Percentiles rank a stretch among this genome's conserved stretches.
Evolutionary conservation across 2,888 invertebrate species (phyloP).

Genomic region (Blastobasis lacticolella): DNA sequence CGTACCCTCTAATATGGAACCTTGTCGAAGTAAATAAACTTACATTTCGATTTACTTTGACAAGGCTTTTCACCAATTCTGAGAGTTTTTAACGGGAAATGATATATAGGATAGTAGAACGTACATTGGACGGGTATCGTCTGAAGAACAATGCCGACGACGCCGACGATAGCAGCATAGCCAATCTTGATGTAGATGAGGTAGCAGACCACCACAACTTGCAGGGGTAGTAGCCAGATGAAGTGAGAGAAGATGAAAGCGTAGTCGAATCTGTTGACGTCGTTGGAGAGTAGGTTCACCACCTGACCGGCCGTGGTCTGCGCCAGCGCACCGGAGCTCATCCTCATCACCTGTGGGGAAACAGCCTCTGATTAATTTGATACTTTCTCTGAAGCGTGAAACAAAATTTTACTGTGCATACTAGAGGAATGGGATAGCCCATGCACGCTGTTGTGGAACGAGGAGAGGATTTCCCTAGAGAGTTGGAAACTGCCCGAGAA

Average conservation of each 20-base stretch:
- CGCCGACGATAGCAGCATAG: conserved; percentile 83
- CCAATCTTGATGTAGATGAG: conserved; percentile 86
- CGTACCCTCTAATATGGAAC: too few relatives aligned
- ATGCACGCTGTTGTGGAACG: too few relatives aligned
- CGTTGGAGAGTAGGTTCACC: conserved; percentile 94
- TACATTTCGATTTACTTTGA: too few relatives aligned
- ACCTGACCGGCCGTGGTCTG: conserved; percentile 93
- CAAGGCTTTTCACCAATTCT: too few relatives aligned
- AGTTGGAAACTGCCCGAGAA: too few relatives aligned
- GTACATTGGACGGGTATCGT: conserved; percentile 89
- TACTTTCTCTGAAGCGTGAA: too few relatives aligned
- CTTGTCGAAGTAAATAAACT: too few relatives aligned
- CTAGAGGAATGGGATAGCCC: too few relatives aligned
- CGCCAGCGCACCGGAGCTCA: conserved; percentile 88
- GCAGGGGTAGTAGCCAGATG: conserved; percentile 89
- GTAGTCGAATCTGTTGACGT: conserved; percentile 93
- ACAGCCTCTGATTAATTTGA: too few relatives aligned
- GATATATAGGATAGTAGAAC: conserved; percentile 12
- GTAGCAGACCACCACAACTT: conserved; percentile 78
- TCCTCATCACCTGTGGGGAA: conserved; percentile 64
- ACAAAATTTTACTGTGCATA: too few relatives aligned
- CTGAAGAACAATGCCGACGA: conserved; percentile 82
- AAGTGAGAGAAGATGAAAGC: conserved; percentile 88
- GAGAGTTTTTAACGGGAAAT: too few relatives aligned
- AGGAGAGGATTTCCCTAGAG: too few relatives aligned